Conservation (phyloP, 92 coral and sea anemone species). For the Desmophyllum pertusum region DNA sequence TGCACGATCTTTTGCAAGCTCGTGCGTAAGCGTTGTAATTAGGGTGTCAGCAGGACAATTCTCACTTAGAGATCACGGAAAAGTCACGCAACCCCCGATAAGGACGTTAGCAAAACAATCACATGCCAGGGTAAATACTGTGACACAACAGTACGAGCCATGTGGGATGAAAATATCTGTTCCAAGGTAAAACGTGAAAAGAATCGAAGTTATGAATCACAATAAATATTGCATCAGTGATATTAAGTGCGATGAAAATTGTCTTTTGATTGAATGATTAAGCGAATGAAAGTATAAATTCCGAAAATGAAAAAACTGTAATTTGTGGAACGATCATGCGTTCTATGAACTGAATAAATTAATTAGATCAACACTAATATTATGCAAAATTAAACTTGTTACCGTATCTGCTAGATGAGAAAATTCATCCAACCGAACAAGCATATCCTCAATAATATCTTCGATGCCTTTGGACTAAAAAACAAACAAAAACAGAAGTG, state of each 20-base stretch:
- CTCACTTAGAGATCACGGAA: conserved; percentile 95
- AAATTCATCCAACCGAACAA: conserved; percentile 94
- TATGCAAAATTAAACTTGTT: neutral
- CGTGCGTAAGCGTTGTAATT: conserved; percentile 85
- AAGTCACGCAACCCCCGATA: conserved; percentile 98
- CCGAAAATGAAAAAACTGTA: neutral
- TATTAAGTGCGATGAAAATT: neutral
- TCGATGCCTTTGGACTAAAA: conserved; percentile 63
- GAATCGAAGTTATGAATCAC: neutral
- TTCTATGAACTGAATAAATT: conserved; percentile 18
- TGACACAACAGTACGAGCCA: neutral
- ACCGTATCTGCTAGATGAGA: conserved; percentile 98
- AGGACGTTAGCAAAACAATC: conserved; percentile 65
- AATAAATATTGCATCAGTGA: neutral
- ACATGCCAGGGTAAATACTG: neutral
- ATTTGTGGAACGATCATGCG: conserved; percentile 31
- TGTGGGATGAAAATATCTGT: conserved; percentile 52
- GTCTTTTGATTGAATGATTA: neutral
- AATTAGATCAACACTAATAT: too few relatives aligned
- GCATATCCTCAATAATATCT: conserved; percentile 89
- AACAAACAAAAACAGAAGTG: neutral
- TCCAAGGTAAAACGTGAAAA: neutral
- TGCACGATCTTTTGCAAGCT: conserved; percentile 85
- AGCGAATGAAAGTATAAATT: neutral
- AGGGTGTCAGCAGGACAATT: conserved; percentile 97